phyloP scores from a whole-genome alignment of 2,113 vertebrate species.

The Hyla sarda region DNA sequence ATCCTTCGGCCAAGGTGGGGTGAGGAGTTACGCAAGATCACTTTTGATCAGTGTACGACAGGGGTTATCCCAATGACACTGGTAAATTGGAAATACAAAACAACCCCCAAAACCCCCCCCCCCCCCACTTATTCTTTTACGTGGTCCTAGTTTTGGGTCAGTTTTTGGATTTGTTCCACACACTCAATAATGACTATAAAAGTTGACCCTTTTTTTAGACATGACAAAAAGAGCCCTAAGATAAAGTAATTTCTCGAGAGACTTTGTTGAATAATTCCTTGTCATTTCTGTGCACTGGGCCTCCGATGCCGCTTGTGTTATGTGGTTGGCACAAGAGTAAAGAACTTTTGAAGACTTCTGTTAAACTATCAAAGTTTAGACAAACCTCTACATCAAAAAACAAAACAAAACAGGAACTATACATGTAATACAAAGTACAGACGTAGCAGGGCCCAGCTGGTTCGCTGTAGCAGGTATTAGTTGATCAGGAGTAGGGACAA shows the following conservation, averaged over 20 bases:
- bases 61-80: slow-evolving; percentile 17
- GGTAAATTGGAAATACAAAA: background rate
- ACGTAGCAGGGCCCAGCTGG: background rate
- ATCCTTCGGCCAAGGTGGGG: slow-evolving; percentile 40
- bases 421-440: background rate
- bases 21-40: slow-evolving; percentile 1
- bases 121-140: background rate
- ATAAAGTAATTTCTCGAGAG: background rate
- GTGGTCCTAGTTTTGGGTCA: background rate
- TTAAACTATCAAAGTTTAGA: background rate
- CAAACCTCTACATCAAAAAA: background rate
- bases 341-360: slow-evolving; percentile 21
- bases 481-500: background rate
- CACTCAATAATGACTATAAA: background rate
- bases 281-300: background rate
- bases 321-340: background rate
- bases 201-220: background rate
- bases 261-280: slow-evolving; percentile 33
- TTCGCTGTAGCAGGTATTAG: background rate
- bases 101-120: background rate
- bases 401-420: background rate
- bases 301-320: background rate
- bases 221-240: background rate
- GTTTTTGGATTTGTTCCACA: background rate
- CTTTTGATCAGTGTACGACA: slow-evolving; percentile 29